Percentiles rank a stretch among this genome's conserved stretches.
phyloP scores from a whole-genome alignment of 2,888 invertebrate species.

The Beris chalybata region DNA sequence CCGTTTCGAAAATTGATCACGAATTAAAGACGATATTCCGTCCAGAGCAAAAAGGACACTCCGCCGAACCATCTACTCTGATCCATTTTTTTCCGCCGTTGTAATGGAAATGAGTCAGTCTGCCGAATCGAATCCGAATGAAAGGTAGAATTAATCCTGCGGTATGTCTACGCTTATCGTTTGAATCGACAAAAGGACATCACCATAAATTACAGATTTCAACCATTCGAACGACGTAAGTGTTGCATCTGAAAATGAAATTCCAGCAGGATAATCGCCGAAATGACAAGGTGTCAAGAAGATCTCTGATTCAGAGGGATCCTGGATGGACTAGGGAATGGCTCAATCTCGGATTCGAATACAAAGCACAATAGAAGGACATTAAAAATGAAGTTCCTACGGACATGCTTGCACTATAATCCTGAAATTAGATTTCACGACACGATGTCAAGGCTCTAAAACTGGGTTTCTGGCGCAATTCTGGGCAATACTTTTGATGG shows the following conservation, averaged over 20 bases:
- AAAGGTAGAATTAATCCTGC: constrained; percentile 10
- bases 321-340: constrained; percentile 9
- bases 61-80: no score
- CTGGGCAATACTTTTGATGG: no score
- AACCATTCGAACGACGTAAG: background rate
- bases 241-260: constrained; percentile 13
- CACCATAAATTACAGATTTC: constrained; percentile 24
- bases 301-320: background rate
- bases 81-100: no score
- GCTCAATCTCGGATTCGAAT: constrained; percentile 17
- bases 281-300: constrained; percentile 21
- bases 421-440: constrained; percentile 11
- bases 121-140: no score
- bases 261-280: constrained; percentile 8
- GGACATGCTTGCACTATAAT: constrained; percentile 5
- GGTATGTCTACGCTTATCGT: constrained; percentile 5
- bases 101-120: no score
- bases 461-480: no score
- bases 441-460: constrained; percentile 7
- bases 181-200: constrained; percentile 20
- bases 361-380: background rate
- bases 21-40: no score
- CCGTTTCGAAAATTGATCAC: no score
- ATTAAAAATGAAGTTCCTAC: constrained; percentile 12
- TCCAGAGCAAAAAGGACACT: no score